Base-by-base conservation (phyloP, 1,140 invertebrate genomes). In the Asbolus verrucosus region DNA sequence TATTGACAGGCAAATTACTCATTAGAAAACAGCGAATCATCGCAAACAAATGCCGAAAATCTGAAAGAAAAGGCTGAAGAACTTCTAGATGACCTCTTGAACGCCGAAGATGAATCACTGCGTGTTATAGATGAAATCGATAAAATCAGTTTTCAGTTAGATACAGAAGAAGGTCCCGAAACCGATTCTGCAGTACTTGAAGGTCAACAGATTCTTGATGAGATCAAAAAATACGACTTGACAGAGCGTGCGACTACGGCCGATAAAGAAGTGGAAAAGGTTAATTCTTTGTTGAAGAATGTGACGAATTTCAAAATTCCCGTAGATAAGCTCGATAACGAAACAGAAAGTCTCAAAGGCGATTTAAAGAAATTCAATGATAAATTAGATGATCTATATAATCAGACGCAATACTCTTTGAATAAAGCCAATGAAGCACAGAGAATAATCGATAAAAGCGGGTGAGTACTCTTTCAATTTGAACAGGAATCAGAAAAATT, bases 111-210 rank as follows among this genome's bases (percentile, higher is more conserved):
- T 0, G 82, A 86, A 2, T 85, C 87, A 0, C 81, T 82, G 13
- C 80, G 82, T 0, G 87, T 89, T 0, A 88, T 95, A 1, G 78
- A 81, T 0, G 88, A 92, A 43, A 88, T 94, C 0, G 82, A 88
- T 6, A 83, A 86, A 1, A 76, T 94, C 1, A 88, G 90, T 0
- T 83, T 86, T 16, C 88, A 88, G 39, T 81, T 91, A 0, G 88
- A 90, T 67, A 87, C 88, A 0, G 87, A 88, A 61, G 8, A 77
- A 38, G 86, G 89, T 18, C 90, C 91, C 0, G 91, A 92, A 78
- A 86, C 94, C 0, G 94, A 95, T 43, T 88, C 86, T 11, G 91
- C 93, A 0, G 75, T 96, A 1, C 82, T 85, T 6, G 87, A 94
- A 77, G 94, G 93, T 0, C 83, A 91, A 67, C 80, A 86, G 0